Conservation (phyloP, 2,797 vertebrate genomes). For the Knipowitschia caucasica region DNA sequence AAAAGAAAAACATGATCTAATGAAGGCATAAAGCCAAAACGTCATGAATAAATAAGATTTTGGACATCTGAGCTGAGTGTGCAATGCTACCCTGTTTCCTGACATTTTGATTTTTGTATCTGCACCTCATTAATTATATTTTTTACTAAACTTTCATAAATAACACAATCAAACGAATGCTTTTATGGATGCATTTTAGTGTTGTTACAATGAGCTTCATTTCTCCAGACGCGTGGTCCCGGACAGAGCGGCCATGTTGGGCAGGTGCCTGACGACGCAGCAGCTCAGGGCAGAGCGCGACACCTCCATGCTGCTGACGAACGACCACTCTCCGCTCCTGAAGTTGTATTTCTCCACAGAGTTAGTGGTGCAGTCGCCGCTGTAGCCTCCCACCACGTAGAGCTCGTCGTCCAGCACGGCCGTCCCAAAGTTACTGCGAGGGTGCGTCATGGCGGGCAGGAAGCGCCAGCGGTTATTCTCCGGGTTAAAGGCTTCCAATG, state of each 20-base stretch:
- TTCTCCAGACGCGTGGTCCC: not conserved
- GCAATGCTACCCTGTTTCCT: too few species aligned
- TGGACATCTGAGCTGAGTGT: too few species aligned
- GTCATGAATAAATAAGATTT: too few species aligned
- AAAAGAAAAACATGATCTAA: too few species aligned
- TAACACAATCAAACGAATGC: too few species aligned
- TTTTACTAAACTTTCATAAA: too few species aligned
- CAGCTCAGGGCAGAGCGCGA: constrained; percentile 81
- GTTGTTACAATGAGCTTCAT: not conserved
- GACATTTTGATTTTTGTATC: too few species aligned
- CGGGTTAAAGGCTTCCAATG: constrained; percentile 76
- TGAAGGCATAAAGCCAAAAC: too few species aligned
- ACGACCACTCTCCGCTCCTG: constrained; percentile 65
- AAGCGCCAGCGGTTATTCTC: constrained; percentile 64
- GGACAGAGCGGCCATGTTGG: constrained; percentile 38
- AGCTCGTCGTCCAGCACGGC: constrained; percentile 66
- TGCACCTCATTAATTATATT: too few species aligned
- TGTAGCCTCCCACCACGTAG: constrained; percentile 46
- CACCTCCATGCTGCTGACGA: constrained; percentile 67
- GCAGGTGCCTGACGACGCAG: constrained; percentile 74
- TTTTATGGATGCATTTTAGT: too few species aligned
- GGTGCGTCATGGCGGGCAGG: constrained; percentile 69
- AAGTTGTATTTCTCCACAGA: constrained; percentile 74
- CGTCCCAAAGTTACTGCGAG: constrained; percentile 85
- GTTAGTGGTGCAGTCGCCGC: constrained; percentile 64